Evolutionary conservation across 2,797 vertebrate genomes (phyloP).

Genomic region (Pangasius djambal): DNA sequence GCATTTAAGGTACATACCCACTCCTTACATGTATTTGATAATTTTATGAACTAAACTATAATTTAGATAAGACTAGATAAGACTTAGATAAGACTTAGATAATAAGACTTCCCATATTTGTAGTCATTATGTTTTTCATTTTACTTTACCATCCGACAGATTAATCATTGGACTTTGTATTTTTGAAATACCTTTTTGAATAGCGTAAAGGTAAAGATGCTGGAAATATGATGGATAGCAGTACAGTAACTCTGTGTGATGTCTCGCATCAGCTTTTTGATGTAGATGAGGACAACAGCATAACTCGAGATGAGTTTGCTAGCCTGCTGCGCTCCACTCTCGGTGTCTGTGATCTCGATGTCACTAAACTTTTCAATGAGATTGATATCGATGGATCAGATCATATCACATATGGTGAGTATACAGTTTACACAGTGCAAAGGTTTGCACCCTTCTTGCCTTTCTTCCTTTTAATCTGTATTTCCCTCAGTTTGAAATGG

Average conservation of each 20-base stretch:
- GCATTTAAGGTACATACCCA: constrained; percentile 85
- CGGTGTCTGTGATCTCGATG: constrained; percentile 86
- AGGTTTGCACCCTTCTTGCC: neutral
- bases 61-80: neutral
- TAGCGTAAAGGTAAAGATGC: neutral
- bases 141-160: neutral
- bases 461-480: neutral
- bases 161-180: neutral
- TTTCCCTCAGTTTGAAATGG: neutral
- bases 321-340: constrained; percentile 86
- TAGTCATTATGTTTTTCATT: neutral
- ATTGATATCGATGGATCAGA: constrained; percentile 85
- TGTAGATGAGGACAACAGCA: constrained; percentile 86
- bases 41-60: neutral
- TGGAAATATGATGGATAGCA: neutral
- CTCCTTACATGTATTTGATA: neutral
- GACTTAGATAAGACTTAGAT: too few relatives aligned
- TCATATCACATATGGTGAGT: constrained; percentile 89
- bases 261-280: constrained; percentile 85
- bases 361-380: constrained; percentile 87
- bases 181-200: neutral
- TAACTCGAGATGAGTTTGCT: constrained; percentile 87
- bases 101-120: neutral
- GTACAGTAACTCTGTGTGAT: constrained; percentile 13
- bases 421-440: neutral